A percentile compares a stretch with the other conserved stretches of the same genome.
Conservation (phyloP, 2,113 vertebrate species). For the Clarias magur region DNA sequence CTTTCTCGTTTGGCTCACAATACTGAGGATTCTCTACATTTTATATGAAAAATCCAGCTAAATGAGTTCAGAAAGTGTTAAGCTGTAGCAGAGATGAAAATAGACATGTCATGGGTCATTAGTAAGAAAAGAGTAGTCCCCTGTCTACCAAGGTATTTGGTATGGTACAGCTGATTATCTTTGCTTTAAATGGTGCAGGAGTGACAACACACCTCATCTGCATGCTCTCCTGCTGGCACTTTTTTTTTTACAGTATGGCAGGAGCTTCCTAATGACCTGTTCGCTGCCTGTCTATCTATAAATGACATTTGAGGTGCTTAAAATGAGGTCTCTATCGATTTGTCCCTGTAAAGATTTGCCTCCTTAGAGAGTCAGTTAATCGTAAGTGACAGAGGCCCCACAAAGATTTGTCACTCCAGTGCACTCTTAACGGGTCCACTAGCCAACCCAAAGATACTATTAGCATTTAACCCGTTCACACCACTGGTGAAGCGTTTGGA, state of each 20-base stretch:
- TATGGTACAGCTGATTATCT: conserved; percentile 51
- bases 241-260: conserved; percentile 15
- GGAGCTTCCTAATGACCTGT: conserved; percentile 43
- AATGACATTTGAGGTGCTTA: conserved; percentile 58
- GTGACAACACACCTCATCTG: conserved; percentile 37
- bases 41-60: not conserved
- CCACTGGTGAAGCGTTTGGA: conserved; percentile 5
- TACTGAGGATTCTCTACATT: not conserved
- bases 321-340: conserved; percentile 59
- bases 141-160: not conserved
- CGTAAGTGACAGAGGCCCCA: conserved; percentile 47
- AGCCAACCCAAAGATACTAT: conserved; percentile 22
- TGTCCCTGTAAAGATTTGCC: conserved; percentile 54
- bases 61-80: not conserved
- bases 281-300: conserved; percentile 22
- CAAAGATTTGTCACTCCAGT: conserved; percentile 27
- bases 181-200: conserved; percentile 48
- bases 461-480: conserved; percentile 28
- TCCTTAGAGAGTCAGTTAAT: conserved; percentile 52
- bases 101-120: not conserved
- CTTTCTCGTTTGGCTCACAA: not conserved
- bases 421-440: conserved; percentile 28
- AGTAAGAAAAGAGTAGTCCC: conserved; percentile 1
- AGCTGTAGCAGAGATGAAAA: not conserved
- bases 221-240: conserved; percentile 31